Evolutionary conservation across 1,140 invertebrate species (phyloP).

Genomic region (Leptinotarsa defecta): DNA sequence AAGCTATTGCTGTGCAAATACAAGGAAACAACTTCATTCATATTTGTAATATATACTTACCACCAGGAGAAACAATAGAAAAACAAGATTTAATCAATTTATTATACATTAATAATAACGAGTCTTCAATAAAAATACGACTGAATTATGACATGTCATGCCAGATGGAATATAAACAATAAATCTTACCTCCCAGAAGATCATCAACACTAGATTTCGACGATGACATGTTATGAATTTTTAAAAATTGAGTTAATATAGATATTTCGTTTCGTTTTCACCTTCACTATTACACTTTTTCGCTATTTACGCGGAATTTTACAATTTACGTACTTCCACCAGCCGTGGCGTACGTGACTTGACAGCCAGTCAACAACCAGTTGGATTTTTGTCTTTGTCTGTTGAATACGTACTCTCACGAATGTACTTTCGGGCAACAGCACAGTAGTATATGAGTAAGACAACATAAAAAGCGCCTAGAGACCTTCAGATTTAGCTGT

Average conservation of each 20-base stretch:
- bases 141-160: slow-evolving; percentile 33
- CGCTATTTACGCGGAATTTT: slow-evolving; percentile 24
- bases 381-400: slow-evolving; percentile 4
- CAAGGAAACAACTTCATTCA: not conserved
- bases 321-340: slow-evolving; percentile 8
- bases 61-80: not conserved
- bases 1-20: not conserved
- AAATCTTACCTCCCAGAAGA: slow-evolving; percentile 51
- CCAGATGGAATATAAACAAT: slow-evolving; percentile 51
- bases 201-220: slow-evolving; percentile 54
- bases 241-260: slow-evolving; percentile 27
- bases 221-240: slow-evolving; percentile 50
- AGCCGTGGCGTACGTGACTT: slow-evolving; percentile 37
- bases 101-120: slow-evolving; percentile 15
- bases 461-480: not conserved
- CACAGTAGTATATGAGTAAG: no score
- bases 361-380: slow-evolving; percentile 21
- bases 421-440: no score
- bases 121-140: slow-evolving; percentile 34
- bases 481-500: not conserved
- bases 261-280: not conserved
- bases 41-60: slow-evolving; percentile 1
- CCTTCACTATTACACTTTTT: not conserved
- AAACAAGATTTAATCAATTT: not conserved
- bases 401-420: no score